phyloP scores from a whole-genome alignment of 2,888 invertebrate species.

The Trachelus tabidus region DNA sequence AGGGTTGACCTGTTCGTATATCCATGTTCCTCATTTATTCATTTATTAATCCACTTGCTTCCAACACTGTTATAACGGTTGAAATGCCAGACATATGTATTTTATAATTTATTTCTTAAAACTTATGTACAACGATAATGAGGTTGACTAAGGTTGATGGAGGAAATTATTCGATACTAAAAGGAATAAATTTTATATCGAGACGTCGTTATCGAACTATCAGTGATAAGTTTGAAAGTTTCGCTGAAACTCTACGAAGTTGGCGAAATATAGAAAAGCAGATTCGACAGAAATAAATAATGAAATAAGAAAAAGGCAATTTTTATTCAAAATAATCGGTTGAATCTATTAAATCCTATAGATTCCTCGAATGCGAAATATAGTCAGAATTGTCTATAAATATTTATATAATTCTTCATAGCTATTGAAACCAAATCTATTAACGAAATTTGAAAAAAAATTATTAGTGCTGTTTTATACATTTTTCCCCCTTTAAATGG shows the following conservation, averaged over 20 bases:
- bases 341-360: neutral
- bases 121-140: neutral
- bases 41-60: neutral
- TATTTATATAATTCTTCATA: neutral
- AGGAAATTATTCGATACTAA: neutral
- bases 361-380: neutral
- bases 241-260: neutral
- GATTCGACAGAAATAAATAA: neutral
- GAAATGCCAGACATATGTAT: neutral
- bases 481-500: too few relatives aligned
- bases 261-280: neutral
- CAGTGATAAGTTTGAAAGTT: neutral
- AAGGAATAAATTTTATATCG: neutral
- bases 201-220: neutral
- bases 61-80: neutral
- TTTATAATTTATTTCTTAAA: neutral
- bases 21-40: neutral
- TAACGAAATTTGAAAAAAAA: too few relatives aligned
- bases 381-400: too few relatives aligned
- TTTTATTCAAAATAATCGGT: neutral
- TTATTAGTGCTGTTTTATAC: too few relatives aligned
- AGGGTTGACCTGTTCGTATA: neutral
- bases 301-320: neutral
- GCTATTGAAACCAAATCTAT: neutral
- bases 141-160: neutral